These are phyloP conservation scores for Helicoverpa assulta DNA, from an alignment of 2,888 invertebrate genomes.

Conservation along the genomic window DNA sequence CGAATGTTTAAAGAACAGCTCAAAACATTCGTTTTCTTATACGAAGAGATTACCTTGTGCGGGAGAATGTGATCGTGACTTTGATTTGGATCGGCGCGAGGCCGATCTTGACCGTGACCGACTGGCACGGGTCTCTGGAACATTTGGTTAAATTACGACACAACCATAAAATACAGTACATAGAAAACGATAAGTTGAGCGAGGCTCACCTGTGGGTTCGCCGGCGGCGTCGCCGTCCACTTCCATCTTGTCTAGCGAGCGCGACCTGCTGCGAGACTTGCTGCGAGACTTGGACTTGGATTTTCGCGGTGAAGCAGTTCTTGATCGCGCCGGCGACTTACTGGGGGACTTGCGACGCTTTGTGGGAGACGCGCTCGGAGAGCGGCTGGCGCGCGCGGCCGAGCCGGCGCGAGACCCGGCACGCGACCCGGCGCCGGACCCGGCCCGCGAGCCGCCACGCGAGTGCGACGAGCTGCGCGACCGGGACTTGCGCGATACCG, in stretches of 20 bases:
- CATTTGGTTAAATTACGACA: too few species aligned
- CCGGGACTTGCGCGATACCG: constrained; percentile 1
- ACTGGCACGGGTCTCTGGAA: constrained; percentile 63
- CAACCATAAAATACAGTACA: too few species aligned
- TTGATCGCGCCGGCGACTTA: constrained; percentile 26
- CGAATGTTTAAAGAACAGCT: too few species aligned
- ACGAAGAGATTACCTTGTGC: not conserved
- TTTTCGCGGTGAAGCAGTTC: constrained; percentile 20
- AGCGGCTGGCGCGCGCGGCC: constrained; percentile 49
- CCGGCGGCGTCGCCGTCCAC: constrained; percentile 60
- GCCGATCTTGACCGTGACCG: constrained; percentile 70
- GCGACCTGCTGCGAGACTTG: constrained; percentile 52
- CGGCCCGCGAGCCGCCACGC: constrained; percentile 25
- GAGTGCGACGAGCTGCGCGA: constrained; percentile 3
- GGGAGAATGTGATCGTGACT: constrained; percentile 54
- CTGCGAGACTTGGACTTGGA: constrained; percentile 50
- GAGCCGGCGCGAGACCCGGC: constrained; percentile 48
- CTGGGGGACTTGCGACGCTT: constrained; percentile 61
- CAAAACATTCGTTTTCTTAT: too few species aligned
- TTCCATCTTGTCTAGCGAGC: constrained; percentile 68
- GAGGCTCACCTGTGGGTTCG: constrained; percentile 50
- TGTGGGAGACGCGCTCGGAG: constrained; percentile 68
- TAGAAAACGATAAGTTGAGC: too few species aligned
- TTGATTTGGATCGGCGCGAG: constrained; percentile 63
- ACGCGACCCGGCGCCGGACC: constrained; percentile 40